Percentiles rank a stretch among this genome's conserved stretches.
Evolutionary conservation across 2,113 vertebrate species (phyloP).

Genomic region (Otis tarda): DNA sequence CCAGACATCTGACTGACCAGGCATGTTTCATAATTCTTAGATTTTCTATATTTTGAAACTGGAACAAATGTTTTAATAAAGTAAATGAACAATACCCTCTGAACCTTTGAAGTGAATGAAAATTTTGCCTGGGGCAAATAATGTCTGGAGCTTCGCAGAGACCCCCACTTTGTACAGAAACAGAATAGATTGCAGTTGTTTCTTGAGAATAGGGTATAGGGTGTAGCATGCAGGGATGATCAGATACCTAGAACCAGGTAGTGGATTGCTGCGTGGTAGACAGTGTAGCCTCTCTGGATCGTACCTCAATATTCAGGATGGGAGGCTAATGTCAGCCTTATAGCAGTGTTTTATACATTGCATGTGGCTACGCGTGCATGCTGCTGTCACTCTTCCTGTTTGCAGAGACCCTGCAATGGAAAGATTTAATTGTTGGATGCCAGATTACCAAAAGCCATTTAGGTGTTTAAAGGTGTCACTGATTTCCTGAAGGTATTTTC

Average conservation of each 20-base stretch:
- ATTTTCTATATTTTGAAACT: slow-evolving; percentile 30
- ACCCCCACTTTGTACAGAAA: neutral
- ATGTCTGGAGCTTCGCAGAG: slow-evolving; percentile 8
- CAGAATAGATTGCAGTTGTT: neutral
- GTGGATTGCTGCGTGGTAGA: neutral
- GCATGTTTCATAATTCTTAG: neutral
- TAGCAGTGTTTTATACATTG: neutral
- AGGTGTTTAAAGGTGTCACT: neutral
- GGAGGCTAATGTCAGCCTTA: neutral
- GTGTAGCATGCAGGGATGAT: neutral
- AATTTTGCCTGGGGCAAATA: slow-evolving; percentile 41
- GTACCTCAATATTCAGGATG: neutral
- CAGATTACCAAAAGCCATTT: slow-evolving; percentile 6
- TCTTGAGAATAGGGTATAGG: neutral
- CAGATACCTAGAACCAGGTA: neutral
- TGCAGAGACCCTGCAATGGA: neutral
- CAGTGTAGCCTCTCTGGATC: neutral
- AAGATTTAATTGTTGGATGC: neutral
- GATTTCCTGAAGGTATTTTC: slow-evolving; percentile 29
- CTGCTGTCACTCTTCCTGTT: neutral
- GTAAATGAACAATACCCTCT: slow-evolving; percentile 27
- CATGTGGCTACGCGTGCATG: neutral
- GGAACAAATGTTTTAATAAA: slow-evolving; percentile 29
- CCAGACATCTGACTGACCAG: neutral
- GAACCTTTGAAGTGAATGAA: slow-evolving; percentile 12